Percentiles rank a stretch among this genome's conserved stretches.
Conservation (phyloP, 2,113 vertebrate genomes). For the Raja brachyura region DNA sequence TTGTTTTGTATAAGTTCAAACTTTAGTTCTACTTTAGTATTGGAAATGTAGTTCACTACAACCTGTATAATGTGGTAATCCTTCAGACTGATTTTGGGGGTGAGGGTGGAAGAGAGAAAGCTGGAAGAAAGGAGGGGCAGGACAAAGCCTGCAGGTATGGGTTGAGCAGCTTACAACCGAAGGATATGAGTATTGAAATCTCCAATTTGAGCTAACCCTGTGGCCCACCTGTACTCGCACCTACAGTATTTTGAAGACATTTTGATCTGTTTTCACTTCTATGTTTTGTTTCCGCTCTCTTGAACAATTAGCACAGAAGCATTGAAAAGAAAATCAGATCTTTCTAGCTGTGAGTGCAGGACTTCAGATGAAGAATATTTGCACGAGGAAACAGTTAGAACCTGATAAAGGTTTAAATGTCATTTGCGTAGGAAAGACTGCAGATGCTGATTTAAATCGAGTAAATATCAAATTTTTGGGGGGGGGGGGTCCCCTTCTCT, state of each 20-base stretch:
- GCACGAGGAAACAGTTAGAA: not conserved
- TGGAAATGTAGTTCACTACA: not conserved
- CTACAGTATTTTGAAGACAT: not conserved
- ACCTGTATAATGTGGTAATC: not conserved
- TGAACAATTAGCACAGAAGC: not conserved
- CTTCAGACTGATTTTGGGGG: not conserved
- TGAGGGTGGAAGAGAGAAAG: no score
- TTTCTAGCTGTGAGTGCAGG: not conserved
- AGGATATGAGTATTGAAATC: no score
- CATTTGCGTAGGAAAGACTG: not conserved
- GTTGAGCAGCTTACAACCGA: no score
- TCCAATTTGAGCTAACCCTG: no score
- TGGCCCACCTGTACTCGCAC: no score
- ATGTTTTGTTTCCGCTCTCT: no score
- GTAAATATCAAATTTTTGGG: no score
- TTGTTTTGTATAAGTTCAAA: not conserved
- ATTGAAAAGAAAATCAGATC: not conserved
- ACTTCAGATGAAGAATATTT: not conserved
- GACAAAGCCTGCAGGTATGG: no score
- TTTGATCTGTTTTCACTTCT: not conserved
- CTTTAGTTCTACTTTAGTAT: not conserved
- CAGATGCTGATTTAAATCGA: no score
- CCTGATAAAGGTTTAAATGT: not conserved
- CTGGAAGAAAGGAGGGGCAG: no score
- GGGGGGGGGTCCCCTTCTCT: not conserved